Conservation (phyloP, 1,140 invertebrate genomes). For the Ceratina japonica region DNA sequence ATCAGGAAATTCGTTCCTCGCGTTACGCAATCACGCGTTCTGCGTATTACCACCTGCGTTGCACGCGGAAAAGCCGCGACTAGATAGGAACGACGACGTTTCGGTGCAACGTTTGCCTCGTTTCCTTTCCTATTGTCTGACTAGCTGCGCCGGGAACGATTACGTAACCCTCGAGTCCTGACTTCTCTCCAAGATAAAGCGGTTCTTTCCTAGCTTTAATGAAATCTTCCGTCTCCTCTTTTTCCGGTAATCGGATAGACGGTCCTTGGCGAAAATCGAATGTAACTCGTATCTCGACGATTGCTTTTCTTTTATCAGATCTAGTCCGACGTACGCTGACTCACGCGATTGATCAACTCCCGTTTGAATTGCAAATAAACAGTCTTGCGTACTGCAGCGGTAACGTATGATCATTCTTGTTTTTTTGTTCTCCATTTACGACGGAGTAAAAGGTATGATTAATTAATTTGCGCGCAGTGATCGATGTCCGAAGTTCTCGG, state of each 20-base stretch:
- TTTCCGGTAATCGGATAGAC: neutral
- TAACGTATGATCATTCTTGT: too few species aligned
- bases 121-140: conserved; percentile 30
- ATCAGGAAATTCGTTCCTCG: too few species aligned
- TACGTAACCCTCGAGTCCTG: conserved; percentile 3
- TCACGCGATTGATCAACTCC: too few species aligned
- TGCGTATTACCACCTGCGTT: neutral
- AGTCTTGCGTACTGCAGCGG: too few species aligned
- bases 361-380: too few species aligned
- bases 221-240: neutral
- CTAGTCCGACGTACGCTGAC: too few species aligned
- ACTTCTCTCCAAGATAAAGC: neutral
- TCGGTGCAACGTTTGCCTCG: neutral
- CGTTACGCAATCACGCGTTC: conserved; percentile 13
- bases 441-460: too few species aligned
- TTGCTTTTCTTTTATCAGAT: too few species aligned
- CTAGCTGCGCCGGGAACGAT: neutral
- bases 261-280: neutral
- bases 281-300: too few species aligned
- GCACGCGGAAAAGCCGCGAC: neutral
- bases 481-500: too few species aligned
- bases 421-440: too few species aligned
- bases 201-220: neutral
- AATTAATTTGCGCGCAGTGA: too few species aligned
- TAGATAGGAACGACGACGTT: conserved; percentile 11